These are phyloP conservation scores for Tetranychus piercei DNA, from an alignment of 2,888 invertebrate genomes.

Conservation along the genomic window DNA sequence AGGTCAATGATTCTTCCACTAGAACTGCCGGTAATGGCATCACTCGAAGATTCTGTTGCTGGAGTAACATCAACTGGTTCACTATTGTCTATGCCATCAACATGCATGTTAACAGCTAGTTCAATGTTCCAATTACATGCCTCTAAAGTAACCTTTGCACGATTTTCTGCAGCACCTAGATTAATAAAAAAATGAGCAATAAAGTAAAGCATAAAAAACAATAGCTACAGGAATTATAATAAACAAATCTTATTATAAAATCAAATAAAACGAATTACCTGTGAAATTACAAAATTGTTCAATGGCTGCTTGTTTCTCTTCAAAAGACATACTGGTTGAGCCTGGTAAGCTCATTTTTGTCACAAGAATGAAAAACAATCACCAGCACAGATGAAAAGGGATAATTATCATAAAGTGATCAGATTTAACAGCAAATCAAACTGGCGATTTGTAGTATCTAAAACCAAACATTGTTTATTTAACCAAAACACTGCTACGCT, in stretches of 20 bases:
- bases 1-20: background rate
- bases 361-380: no score
- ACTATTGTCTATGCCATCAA: conserved; percentile 30
- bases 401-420: no score
- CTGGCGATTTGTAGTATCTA: no score
- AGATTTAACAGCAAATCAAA: no score
- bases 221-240: background rate
- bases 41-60: background rate
- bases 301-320: conserved; percentile 2
- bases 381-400: no score
- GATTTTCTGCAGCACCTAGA: conserved; percentile 30
- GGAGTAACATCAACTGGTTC: conserved; percentile 10
- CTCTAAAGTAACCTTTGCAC: conserved; percentile 33
- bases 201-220: background rate
- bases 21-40: background rate
- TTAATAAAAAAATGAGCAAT: background rate
- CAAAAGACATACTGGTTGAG: background rate
- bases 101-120: conserved; percentile 38
- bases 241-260: background rate
- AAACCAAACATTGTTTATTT: no score
- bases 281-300: conserved; percentile 10
- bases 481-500: no score
- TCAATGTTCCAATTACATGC: conserved; percentile 36
- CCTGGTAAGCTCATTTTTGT: background rate
- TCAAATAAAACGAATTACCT: background rate